Evolutionary conservation across 2,888 invertebrate species (phyloP).

Genomic region (Gymnoscelis rufifasciata): DNA sequence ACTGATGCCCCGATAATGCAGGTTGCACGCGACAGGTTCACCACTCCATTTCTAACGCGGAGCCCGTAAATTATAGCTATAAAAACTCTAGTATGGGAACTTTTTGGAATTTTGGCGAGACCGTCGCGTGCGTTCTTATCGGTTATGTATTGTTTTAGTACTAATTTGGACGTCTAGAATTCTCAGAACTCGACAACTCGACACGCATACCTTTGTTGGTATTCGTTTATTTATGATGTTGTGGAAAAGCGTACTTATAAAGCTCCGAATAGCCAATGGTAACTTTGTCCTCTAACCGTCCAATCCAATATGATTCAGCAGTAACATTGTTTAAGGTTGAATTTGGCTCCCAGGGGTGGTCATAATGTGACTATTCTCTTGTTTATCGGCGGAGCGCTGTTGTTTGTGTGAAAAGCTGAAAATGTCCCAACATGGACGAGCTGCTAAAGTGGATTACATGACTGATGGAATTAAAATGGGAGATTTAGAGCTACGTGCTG

Average conservation of each 20-base stretch:
- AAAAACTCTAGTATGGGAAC: slow-evolving; percentile 11
- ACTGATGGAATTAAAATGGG: slow-evolving; percentile 6
- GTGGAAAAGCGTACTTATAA: neutral
- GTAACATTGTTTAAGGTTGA: neutral
- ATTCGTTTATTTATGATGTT: slow-evolving; percentile 9
- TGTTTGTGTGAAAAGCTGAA: slow-evolving; percentile 1
- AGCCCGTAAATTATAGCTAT: slow-evolving; percentile 16
- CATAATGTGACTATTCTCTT: neutral
- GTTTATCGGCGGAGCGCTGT: neutral
- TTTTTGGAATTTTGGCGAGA: slow-evolving; percentile 17
- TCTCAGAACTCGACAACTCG: slow-evolving; percentile 12
- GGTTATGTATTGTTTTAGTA: slow-evolving; percentile 16
- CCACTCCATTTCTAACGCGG: slow-evolving; percentile 13
- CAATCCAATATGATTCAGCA: neutral
- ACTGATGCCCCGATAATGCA: slow-evolving; percentile 17
- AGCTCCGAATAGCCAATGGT: neutral
- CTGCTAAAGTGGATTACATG: slow-evolving; percentile 5
- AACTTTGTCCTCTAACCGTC: neutral
- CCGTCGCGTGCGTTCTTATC: slow-evolving; percentile 13
- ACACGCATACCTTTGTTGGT: slow-evolving; percentile 15
- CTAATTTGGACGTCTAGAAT: slow-evolving; percentile 20
- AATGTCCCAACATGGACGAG: slow-evolving; percentile 1
- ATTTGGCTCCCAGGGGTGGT: neutral
- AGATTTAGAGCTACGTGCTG: slow-evolving; percentile 1
- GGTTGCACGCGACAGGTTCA: slow-evolving; percentile 20